Conservation (phyloP, 2,113 vertebrate species). For the Poeciliopsis prolifica region DNA sequence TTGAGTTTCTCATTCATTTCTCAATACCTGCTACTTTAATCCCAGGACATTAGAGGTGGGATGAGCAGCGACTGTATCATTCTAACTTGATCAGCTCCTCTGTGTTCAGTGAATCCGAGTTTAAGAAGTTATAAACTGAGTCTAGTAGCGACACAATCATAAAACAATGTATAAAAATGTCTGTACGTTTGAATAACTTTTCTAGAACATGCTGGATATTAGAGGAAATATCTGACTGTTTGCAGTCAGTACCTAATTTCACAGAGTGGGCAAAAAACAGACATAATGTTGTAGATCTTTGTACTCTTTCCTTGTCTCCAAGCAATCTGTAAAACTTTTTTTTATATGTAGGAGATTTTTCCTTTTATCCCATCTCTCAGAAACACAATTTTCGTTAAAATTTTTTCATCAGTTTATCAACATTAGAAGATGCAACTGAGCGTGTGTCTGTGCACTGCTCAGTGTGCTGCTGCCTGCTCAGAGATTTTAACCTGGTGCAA, state of each 20-base stretch:
- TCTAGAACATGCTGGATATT: not conserved
- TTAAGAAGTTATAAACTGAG: not conserved
- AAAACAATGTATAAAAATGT: not conserved
- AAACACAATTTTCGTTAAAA: not conserved
- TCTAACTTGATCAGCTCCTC: not conserved
- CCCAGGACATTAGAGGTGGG: conserved; percentile 27
- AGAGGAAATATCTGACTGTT: not conserved
- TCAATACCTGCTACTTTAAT: conserved; percentile 8
- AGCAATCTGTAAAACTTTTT: not conserved
- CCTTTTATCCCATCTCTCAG: not conserved
- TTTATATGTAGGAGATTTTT: too few relatives aligned
- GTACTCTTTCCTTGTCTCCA: not conserved
- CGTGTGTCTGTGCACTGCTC: too few relatives aligned
- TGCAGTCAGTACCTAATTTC: not conserved
- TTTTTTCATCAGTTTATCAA: not conserved
- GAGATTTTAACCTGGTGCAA: not conserved
- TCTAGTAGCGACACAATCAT: not conserved
- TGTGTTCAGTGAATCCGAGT: not conserved
- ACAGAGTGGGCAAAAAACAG: not conserved
- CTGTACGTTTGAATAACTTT: not conserved
- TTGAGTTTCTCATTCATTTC: not conserved
- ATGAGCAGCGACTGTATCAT: not conserved
- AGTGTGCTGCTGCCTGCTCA: too few relatives aligned
- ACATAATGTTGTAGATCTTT: not conserved
- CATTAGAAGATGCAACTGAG: not conserved